These are phyloP conservation scores for Cygnus atratus DNA, from an alignment of 2,113 vertebrate species.

Conservation along the genomic window DNA sequence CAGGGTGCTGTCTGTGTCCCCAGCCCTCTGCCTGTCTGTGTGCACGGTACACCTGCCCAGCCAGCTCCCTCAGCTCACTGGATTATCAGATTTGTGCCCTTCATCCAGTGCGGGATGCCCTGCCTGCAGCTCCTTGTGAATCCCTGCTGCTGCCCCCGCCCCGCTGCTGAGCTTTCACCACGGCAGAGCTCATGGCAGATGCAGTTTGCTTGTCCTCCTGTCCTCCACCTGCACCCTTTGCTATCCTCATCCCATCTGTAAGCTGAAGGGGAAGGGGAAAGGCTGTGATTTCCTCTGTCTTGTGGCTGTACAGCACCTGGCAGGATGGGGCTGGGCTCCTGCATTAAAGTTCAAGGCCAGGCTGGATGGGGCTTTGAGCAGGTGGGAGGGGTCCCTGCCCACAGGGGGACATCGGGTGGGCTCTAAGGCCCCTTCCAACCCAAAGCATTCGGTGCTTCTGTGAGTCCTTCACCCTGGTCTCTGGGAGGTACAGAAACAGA, in stretches of 20 bases:
- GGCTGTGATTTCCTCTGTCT: rapidly evolving
- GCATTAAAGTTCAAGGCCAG: neutral
- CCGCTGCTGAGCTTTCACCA: neutral
- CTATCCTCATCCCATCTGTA: rapidly evolving
- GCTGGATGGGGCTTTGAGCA: neutral
- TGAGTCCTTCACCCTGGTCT: neutral
- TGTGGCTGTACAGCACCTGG: neutral
- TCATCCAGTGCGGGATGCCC: neutral
- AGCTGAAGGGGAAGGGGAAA: neutral
- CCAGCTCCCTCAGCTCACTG: neutral
- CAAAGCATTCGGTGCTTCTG: neutral
- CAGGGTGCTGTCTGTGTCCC: neutral
- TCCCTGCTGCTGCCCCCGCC: neutral
- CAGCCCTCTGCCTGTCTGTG: neutral
- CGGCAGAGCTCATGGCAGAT: neutral
- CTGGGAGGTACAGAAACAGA: neutral
- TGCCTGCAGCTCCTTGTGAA: neutral
- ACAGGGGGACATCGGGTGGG: neutral
- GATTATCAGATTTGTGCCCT: neutral
- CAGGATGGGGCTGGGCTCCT: rapidly evolving
- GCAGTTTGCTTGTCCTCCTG: neutral
- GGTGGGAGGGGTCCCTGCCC: neutral
- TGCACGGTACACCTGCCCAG: neutral
- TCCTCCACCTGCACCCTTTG: neutral
- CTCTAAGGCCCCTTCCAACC: neutral